Conservation (phyloP, 1,140 invertebrate genomes). For the Drosophila pseudoobscura region DNA sequence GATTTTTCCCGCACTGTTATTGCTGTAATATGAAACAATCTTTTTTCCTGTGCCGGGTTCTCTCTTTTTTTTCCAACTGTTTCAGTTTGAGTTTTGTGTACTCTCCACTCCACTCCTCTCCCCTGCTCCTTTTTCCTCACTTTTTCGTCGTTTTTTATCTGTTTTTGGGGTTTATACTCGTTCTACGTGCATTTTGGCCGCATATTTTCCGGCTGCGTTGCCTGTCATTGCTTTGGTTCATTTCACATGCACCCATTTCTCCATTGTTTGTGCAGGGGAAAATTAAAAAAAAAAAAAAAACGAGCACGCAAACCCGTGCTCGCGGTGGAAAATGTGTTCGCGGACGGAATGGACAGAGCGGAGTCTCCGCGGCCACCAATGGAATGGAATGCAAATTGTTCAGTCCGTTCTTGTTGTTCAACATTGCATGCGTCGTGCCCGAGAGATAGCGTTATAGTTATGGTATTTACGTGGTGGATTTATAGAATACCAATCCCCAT, state of each 20-base stretch:
- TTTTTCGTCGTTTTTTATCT: constrained; percentile 3
- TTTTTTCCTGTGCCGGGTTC: constrained; percentile 4
- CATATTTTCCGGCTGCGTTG: constrained; percentile 66
- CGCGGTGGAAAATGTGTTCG: constrained; percentile 34
- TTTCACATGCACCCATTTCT: constrained; percentile 74
- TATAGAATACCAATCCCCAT: constrained; percentile 20
- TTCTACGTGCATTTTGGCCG: constrained; percentile 62
- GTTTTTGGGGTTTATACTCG: constrained; percentile 27
- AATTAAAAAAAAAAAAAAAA: constrained; percentile 70
- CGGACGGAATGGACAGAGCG: constrained; percentile 29
- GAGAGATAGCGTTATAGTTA: constrained; percentile 46
- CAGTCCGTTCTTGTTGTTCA: constrained; percentile 13
- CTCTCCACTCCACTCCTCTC: too few relatives aligned
- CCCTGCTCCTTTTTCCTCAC: background rate
- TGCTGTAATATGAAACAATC: constrained; percentile 76
- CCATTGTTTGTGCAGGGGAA: constrained; percentile 64
- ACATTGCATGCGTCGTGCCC: constrained; percentile 27
- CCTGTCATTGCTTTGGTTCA: constrained; percentile 54
- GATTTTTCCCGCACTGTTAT: constrained; percentile 71
- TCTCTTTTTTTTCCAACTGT: background rate
- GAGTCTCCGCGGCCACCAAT: background rate
- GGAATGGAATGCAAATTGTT: constrained; percentile 50
- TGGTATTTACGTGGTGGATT: constrained; percentile 37
- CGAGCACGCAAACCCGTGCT: constrained; percentile 21
- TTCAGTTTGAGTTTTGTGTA: constrained; percentile 8